phyloP scores from a whole-genome alignment of 2,888 invertebrate genomes.

The Pollenia amentaria region DNA sequence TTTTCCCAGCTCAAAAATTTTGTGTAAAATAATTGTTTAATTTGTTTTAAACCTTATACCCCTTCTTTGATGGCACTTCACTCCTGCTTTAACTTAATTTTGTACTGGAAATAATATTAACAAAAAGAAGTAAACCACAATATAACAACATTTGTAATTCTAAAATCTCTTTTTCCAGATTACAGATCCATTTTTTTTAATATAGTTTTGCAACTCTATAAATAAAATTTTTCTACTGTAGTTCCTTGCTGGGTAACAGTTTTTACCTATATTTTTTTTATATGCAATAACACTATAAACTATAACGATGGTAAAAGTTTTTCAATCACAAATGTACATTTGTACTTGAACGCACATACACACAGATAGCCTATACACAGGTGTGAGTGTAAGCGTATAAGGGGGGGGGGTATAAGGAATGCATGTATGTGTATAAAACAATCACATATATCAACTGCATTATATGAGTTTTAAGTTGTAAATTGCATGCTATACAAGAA shows the following conservation, averaged over 20 bases:
- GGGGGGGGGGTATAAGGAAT: not conserved
- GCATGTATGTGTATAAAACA: conserved; percentile 41
- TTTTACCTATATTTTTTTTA: conserved; percentile 30
- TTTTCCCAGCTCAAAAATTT: conserved; percentile 9
- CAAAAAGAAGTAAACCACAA: conserved; percentile 33
- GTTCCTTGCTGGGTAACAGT: not conserved
- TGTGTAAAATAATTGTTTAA: conserved; percentile 47
- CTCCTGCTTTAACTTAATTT: conserved; percentile 6
- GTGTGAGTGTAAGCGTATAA: not conserved
- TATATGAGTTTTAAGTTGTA: conserved; percentile 74
- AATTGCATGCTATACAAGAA: conserved; percentile 73
- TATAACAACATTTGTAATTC: conserved; percentile 69
- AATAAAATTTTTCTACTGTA: conserved; percentile 4
- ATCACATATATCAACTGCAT: conserved; percentile 72
- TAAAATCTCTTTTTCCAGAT: conserved; percentile 71
- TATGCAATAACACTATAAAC: conserved; percentile 43
- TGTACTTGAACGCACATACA: not conserved
- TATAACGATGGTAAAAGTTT: conserved; percentile 65
- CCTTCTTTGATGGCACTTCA: not conserved
- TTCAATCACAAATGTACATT: conserved; percentile 61
- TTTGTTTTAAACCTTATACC: conserved; percentile 14
- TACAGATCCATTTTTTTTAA: conserved; percentile 46
- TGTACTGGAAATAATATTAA: conserved; percentile 24
- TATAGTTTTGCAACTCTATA: conserved; percentile 58
- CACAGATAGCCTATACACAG: not conserved